These are phyloP conservation scores for Gorsachius magnificus DNA, from an alignment of 2,797 vertebrate species.

Conservation along the genomic window DNA sequence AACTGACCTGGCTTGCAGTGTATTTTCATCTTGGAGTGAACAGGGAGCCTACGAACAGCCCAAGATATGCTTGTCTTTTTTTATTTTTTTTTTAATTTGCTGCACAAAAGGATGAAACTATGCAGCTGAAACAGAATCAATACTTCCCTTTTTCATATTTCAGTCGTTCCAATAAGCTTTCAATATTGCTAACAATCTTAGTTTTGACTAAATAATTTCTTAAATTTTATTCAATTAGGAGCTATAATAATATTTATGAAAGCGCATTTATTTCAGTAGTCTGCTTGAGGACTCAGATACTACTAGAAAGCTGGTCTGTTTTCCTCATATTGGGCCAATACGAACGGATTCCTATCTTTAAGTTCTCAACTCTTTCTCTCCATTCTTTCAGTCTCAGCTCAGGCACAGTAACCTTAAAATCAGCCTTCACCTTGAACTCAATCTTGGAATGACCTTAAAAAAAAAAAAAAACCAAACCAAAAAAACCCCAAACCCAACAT, in stretches of 20 bases:
- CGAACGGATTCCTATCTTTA: not conserved
- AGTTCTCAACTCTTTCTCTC: not conserved
- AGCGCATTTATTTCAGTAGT: not conserved
- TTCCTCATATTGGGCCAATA: not conserved
- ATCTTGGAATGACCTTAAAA: not conserved
- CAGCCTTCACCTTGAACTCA: not conserved
- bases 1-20: not conserved
- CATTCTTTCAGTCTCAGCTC: not conserved
- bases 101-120: not conserved
- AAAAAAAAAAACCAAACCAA: too few species aligned
- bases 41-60: not conserved
- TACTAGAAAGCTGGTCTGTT: not conserved
- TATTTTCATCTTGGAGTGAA: not conserved
- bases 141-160: not conserved
- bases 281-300: not conserved
- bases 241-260: not conserved
- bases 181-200: not conserved
- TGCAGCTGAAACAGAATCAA: not conserved
- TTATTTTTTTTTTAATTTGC: not conserved
- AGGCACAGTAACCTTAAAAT: not conserved
- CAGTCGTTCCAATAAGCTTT: not conserved
- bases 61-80: not conserved
- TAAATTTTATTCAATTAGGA: not conserved
- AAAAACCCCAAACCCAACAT: too few species aligned
- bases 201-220: not conserved